phyloP scores from a whole-genome alignment of 2,888 invertebrate genomes.

The Eurois occulta region DNA sequence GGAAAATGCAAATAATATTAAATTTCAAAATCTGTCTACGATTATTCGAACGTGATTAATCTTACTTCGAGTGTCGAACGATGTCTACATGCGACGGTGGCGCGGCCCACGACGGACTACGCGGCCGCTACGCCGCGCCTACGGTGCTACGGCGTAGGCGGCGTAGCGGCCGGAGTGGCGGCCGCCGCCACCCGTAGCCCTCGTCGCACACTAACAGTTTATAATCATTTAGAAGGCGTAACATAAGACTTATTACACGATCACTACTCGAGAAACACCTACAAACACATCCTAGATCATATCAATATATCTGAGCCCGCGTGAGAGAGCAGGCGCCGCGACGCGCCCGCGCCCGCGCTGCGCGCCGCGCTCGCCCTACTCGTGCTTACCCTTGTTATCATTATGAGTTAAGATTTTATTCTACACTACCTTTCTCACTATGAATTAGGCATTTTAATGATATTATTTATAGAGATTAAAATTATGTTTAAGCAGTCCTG shows the following conservation, averaged over 20 bases:
- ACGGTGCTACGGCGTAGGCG: constrained; percentile 69
- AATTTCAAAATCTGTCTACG: constrained; percentile 89
- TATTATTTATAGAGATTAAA: constrained; percentile 84
- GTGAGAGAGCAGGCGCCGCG: constrained; percentile 79
- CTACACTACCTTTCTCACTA: constrained; percentile 89
- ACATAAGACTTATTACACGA: constrained; percentile 89
- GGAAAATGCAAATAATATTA: constrained; percentile 90
- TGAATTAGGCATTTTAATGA: constrained; percentile 86
- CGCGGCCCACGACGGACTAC: constrained; percentile 63
- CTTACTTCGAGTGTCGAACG: constrained; percentile 87
- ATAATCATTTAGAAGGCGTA: constrained; percentile 86
- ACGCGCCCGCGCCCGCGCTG: constrained; percentile 61
- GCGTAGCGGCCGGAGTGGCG: constrained; percentile 58
- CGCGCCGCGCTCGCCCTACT: constrained; percentile 69
- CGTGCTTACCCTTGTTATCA: constrained; percentile 78
- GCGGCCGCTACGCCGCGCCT: constrained; percentile 69
- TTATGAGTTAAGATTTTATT: constrained; percentile 83
- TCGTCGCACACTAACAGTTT: constrained; percentile 77
- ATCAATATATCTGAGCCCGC: constrained; percentile 88
- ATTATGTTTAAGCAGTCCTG: constrained; percentile 81
- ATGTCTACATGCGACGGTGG: constrained; percentile 79
- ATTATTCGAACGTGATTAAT: constrained; percentile 89
- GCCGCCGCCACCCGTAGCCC: constrained; percentile 63
- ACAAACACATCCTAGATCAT: constrained; percentile 90
- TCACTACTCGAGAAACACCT: constrained; percentile 90